Conservation (phyloP, 2,797 vertebrate species). For the Margarornis squamiger region DNA sequence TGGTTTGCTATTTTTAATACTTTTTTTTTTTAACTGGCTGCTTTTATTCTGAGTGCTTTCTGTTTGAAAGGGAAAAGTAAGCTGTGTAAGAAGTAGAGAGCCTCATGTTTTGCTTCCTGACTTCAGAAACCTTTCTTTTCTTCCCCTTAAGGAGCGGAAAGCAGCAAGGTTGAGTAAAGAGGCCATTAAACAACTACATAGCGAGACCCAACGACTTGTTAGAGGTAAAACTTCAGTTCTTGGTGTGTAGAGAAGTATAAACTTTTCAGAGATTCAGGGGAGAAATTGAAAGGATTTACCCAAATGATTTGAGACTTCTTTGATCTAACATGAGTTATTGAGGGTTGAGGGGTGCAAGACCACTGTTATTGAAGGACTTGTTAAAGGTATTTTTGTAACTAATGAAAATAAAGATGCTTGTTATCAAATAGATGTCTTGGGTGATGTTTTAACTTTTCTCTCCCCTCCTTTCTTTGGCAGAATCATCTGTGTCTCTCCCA, state of each 20-base stretch:
- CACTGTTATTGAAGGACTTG: not conserved
- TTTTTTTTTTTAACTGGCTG: not conserved
- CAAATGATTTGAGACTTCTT: not conserved
- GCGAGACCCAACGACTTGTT: slow-evolving; percentile 91
- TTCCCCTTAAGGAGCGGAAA: slow-evolving; percentile 87
- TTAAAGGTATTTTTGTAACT: not conserved
- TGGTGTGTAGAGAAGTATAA: not conserved
- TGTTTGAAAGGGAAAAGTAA: not conserved
- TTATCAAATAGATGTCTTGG: not conserved
- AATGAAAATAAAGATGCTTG: not conserved
- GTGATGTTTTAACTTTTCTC: not conserved
- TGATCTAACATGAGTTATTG: not conserved
- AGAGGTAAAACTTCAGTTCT: slow-evolving; percentile 81
- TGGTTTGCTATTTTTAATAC: not conserved
- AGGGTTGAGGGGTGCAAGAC: not conserved
- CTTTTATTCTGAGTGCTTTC: not conserved
- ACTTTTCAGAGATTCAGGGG: not conserved
- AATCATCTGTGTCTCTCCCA: slow-evolving; percentile 87
- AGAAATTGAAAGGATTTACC: not conserved
- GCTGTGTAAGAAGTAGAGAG: not conserved
- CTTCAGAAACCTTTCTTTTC: slow-evolving; percentile 13
- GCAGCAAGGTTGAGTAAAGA: slow-evolving; percentile 92
- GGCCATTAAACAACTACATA: slow-evolving; percentile 91
- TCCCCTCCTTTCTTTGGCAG: slow-evolving; percentile 66
- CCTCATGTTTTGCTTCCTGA: not conserved